phyloP scores from a whole-genome alignment of 2,113 vertebrate genomes.

The Daphoenositta chrysoptera region DNA sequence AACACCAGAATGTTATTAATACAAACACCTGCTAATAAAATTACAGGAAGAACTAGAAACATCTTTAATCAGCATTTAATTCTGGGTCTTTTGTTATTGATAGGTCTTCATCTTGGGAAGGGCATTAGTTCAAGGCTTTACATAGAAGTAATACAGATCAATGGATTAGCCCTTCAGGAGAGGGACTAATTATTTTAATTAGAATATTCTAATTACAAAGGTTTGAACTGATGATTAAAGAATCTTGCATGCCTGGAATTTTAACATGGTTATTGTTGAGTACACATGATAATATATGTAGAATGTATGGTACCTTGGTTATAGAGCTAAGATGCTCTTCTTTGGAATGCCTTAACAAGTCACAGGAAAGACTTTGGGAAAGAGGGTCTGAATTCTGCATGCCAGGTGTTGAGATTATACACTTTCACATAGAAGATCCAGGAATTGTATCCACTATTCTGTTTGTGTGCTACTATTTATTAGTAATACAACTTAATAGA shows the following conservation, averaged over 20 bases:
- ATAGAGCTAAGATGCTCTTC: neutral
- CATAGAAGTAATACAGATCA: constrained; percentile 11
- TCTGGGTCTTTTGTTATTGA: neutral
- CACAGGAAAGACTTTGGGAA: neutral
- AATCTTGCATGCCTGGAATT: constrained; percentile 7
- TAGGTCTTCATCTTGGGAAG: neutral
- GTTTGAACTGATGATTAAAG: constrained; percentile 27
- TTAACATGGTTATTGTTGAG: neutral
- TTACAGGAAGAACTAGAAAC: neutral
- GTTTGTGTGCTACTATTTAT: neutral
- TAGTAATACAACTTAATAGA: neutral
- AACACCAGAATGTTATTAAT: neutral
- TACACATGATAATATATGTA: neutral
- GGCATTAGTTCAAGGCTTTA: neutral
- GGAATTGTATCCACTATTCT: neutral
- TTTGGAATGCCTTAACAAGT: neutral
- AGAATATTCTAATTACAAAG: constrained; percentile 45
- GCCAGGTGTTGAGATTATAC: neutral
- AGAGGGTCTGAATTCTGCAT: neutral
- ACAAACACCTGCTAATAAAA: neutral
- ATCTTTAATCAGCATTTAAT: constrained; percentile 11
- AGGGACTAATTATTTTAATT: constrained; percentile 55
- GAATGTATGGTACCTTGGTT: neutral
- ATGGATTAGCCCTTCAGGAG: constrained; percentile 36
- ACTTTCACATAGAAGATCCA: neutral